Evolutionary conservation across 1,140 invertebrate species (phyloP).

Genomic region (Anoplophora glabripennis): DNA sequence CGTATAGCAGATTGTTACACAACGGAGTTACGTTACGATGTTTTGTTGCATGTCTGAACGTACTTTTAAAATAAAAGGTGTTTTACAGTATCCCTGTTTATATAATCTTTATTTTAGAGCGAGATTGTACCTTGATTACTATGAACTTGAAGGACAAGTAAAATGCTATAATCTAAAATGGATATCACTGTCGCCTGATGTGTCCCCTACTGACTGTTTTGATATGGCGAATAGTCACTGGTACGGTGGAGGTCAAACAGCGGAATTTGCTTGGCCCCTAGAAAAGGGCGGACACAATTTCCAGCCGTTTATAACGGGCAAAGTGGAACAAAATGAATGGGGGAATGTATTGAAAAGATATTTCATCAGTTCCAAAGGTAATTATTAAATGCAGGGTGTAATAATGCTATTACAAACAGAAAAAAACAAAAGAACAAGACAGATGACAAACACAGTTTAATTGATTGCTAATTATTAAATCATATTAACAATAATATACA

Average conservation of each 20-base stretch:
- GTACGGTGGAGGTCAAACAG: constrained; percentile 80
- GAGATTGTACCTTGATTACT: constrained; percentile 66
- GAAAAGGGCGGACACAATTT: constrained; percentile 68
- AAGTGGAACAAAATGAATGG: constrained; percentile 72
- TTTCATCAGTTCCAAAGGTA: constrained; percentile 72
- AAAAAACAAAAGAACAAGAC: too few species aligned
- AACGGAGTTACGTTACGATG: too few species aligned
- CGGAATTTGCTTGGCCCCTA: constrained; percentile 75
- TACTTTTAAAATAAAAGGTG: too few species aligned
- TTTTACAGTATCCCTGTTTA: too few species aligned
- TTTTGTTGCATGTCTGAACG: too few species aligned
- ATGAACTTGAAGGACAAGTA: constrained; percentile 55
- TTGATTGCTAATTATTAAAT: too few species aligned
- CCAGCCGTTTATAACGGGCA: constrained; percentile 78
- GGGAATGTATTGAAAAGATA: constrained; percentile 78
- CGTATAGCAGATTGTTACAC: too few species aligned
- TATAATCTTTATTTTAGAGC: constrained; percentile 48
- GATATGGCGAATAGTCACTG: constrained; percentile 65
- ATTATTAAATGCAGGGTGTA: not conserved
- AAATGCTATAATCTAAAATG: constrained; percentile 81
- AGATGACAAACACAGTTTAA: too few species aligned
- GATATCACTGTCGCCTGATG: constrained; percentile 64
- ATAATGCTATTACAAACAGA: too few species aligned
- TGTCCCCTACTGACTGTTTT: constrained; percentile 78
- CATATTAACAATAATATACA: too few species aligned